Evolutionary conservation across 2,113 vertebrate species (phyloP).

Genomic region (Pholis gunnellus): DNA sequence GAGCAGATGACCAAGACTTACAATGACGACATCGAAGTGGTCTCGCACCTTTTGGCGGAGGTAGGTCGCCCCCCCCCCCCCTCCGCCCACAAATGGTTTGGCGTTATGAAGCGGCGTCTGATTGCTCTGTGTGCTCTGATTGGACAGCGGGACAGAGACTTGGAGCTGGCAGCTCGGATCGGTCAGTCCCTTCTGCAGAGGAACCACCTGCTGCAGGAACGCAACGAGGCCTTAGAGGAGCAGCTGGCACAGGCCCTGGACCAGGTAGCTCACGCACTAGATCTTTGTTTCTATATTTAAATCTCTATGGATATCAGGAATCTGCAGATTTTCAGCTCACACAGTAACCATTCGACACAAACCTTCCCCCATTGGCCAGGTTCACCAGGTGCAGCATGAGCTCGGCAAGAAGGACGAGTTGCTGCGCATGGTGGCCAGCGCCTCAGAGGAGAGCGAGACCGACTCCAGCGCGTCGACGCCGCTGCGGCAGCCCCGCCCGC

Average conservation of each 20-base stretch:
- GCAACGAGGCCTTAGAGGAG: conserved; percentile 94
- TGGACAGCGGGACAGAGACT: conserved; percentile 92
- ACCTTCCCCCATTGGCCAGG: conserved; percentile 75
- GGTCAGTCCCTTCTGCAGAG: conserved; percentile 96
- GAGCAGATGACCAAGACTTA: conserved; percentile 93
- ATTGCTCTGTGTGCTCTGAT: conserved; percentile 20
- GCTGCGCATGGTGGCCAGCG: conserved; percentile 92
- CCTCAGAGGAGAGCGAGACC: conserved; percentile 94
- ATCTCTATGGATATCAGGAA: not conserved
- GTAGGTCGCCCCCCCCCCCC: conserved; percentile 69
- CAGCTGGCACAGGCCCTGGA: conserved; percentile 92
- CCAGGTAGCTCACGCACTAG: conserved; percentile 82
- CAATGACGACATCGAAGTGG: conserved; percentile 94
- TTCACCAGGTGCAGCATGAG: conserved; percentile 96
- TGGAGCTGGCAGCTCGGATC: conserved; percentile 96
- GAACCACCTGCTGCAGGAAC: conserved; percentile 92
- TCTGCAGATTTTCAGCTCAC: not conserved
- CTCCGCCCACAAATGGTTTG: not conserved
- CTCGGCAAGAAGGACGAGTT: conserved; percentile 95
- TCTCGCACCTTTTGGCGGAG: conserved; percentile 94
- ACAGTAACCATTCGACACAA: not conserved
- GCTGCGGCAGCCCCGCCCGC: conserved; percentile 81
- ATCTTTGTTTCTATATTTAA: not conserved
- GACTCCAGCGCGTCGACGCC: conserved; percentile 94
- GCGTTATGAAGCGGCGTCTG: not conserved